These are phyloP conservation scores for Epirrhoe alternata DNA, from an alignment of 2,888 invertebrate species.

Conservation along the genomic window DNA sequence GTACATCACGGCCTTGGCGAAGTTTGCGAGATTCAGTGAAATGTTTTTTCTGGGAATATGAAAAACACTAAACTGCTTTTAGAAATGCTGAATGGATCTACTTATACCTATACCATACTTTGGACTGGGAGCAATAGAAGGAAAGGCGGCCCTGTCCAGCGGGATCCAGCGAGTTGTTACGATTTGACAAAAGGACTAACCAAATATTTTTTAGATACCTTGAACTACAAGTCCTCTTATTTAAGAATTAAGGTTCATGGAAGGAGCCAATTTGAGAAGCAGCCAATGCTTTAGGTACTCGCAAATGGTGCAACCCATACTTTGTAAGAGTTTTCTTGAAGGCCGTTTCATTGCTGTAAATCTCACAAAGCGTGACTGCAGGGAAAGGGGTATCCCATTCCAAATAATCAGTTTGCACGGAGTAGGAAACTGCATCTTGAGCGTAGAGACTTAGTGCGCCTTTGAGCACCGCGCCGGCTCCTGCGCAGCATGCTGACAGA, in stretches of 20 bases:
- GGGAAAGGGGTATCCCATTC: conserved; percentile 87
- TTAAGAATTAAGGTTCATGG: no score
- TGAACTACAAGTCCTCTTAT: no score
- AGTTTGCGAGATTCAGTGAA: conserved; percentile 37
- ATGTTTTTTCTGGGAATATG: conserved; percentile 42
- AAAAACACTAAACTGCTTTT: no score
- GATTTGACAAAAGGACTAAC: no score
- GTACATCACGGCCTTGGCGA: conserved; percentile 67
- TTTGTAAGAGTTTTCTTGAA: conserved; percentile 37
- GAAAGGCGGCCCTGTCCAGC: no score
- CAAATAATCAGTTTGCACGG: conserved; percentile 85
- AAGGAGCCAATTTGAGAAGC: no score
- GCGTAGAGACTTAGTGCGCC: conserved; percentile 73
- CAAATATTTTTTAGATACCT: no score
- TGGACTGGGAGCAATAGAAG: no score
- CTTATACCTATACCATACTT: no score
- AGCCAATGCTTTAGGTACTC: no score
- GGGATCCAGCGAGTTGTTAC: no score
- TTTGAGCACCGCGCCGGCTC: conserved; percentile 64
- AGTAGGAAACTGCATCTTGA: conserved; percentile 78
- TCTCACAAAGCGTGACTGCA: conserved; percentile 86
- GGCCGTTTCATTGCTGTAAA: conserved; percentile 53
- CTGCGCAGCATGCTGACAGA: conserved; percentile 62
- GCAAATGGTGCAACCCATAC: conserved; percentile 40
- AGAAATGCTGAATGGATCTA: no score